Base-by-base conservation (phyloP, 2,888 invertebrate genomes). In the Aleiodes testaceus region DNA sequence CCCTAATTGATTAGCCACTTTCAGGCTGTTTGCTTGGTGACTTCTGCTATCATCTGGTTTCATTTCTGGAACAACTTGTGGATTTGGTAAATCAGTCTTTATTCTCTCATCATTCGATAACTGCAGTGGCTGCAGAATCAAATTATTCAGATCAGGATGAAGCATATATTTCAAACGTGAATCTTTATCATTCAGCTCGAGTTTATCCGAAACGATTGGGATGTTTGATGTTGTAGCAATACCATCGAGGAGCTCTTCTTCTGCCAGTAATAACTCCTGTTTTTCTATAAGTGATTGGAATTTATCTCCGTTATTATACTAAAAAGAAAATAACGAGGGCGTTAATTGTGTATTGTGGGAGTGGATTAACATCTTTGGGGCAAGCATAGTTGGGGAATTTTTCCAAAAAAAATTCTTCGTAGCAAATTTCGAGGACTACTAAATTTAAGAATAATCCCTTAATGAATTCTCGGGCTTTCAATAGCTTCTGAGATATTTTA, bases 121-220 rank as follows among this genome's bases (percentile, higher is more conserved):
- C 49, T 74, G 72, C 14, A 79, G 74, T 14, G 66, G 71, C 42
- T 71, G 50, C 7, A 66, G 26, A 44, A 71, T 59, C 11, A 79
- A 66, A 61, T 69, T 77, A 26, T 67, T 78, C 9, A 80, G 65
- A 55, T 78, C 74, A 26, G 78, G 64, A 11, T 79, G 77, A 3
- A 75, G 42, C 16, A 70, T 66, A 55, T 68, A 71, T 59, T 68
- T 75, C 16, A 71, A 66, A 14, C 42, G 66, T 49, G 20, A 59
- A 6, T 66, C 44, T 44, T 49, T 22, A 42, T 66, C 49, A 36
- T 36, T 36, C 36, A 9, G 36, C 36, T 36, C 6, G 36, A 9
- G 36, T 7, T 36, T 36, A 36, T 36, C 36, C 6, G 36, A 36
- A 9, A 36, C 11, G 36, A 77, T 68, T 3, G 70, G 66, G 1